These are phyloP conservation scores for Myioborus miniatus DNA, from an alignment of 2,797 vertebrate species.

Conservation along the genomic window DNA sequence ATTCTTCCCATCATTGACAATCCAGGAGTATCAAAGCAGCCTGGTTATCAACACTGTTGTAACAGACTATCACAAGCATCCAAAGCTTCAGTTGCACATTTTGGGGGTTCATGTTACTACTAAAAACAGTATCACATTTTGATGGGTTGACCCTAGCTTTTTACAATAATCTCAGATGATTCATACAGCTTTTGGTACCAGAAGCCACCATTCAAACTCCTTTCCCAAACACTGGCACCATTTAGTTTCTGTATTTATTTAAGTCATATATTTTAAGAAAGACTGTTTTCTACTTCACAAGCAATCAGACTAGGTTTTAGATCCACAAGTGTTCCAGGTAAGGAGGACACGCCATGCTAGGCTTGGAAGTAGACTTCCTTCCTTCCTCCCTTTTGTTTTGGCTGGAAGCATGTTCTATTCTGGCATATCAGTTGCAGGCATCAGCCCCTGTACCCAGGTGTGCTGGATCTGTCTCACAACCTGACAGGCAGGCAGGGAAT, in stretches of 20 bases:
- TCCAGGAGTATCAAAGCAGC: neutral
- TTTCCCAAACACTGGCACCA: neutral
- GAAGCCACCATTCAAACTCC: neutral
- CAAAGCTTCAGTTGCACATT: neutral
- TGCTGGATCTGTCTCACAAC: neutral
- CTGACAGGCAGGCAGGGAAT: neutral
- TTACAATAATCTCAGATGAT: neutral
- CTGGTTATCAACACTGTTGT: neutral
- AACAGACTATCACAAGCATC: neutral
- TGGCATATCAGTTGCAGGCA: accelerated
- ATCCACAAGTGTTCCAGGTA: neutral
- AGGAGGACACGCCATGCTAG: neutral
- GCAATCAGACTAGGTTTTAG: neutral
- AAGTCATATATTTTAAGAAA: neutral
- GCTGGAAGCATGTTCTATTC: neutral
- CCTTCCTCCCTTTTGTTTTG: slow-evolving; percentile 23
- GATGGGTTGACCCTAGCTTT: neutral
- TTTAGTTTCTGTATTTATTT: neutral
- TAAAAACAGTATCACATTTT: neutral
- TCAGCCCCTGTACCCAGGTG: neutral
- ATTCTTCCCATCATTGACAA: neutral
- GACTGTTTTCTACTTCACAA: neutral
- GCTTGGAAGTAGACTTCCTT: neutral
- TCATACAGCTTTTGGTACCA: neutral
- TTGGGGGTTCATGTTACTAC: neutral